A percentile compares a stretch with the other conserved stretches of the same genome.
phyloP scores from a whole-genome alignment of 2,113 vertebrate species.

The Diadophis punctatus region DNA sequence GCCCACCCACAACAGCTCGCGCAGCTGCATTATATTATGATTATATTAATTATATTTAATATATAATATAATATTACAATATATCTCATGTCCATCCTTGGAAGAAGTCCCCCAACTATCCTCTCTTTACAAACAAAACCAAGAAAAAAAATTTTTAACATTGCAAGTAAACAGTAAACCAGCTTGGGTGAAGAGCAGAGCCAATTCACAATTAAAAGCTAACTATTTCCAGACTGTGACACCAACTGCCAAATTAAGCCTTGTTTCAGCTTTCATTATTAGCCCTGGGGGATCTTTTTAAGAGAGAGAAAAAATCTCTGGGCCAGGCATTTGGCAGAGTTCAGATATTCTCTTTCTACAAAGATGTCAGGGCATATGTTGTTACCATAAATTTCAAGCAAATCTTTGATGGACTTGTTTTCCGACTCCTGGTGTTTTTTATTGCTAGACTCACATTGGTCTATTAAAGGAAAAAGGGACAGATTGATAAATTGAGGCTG shows the following conservation, averaged over 20 bases:
- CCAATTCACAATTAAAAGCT: slow-evolving; percentile 32
- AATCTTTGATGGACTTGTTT: not conserved
- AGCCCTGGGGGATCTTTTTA: not conserved
- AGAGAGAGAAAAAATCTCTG: not conserved
- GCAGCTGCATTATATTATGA: too few relatives aligned
- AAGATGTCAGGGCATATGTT: not conserved
- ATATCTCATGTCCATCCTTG: not conserved
- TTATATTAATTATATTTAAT: too few relatives aligned
- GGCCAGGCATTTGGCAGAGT: not conserved
- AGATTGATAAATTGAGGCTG: not conserved
- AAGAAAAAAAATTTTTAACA: not conserved
- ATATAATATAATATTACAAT: too few relatives aligned
- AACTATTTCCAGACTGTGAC: slow-evolving; percentile 16
- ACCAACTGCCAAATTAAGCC: slow-evolving; percentile 27
- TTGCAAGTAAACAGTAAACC: slow-evolving; percentile 25
- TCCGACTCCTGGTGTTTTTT: not conserved
- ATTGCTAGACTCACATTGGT: slow-evolving; percentile 19
- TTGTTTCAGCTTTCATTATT: slow-evolving; percentile 8
- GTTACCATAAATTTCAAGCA: not conserved
- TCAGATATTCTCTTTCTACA: not conserved
- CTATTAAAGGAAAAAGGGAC: not conserved
- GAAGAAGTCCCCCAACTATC: not conserved
- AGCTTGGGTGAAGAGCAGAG: slow-evolving; percentile 11
- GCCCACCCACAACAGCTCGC: too few relatives aligned
- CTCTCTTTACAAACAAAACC: not conserved